Base-by-base conservation (phyloP, 2,888 invertebrate genomes). In the Epinotia ramella region DNA sequence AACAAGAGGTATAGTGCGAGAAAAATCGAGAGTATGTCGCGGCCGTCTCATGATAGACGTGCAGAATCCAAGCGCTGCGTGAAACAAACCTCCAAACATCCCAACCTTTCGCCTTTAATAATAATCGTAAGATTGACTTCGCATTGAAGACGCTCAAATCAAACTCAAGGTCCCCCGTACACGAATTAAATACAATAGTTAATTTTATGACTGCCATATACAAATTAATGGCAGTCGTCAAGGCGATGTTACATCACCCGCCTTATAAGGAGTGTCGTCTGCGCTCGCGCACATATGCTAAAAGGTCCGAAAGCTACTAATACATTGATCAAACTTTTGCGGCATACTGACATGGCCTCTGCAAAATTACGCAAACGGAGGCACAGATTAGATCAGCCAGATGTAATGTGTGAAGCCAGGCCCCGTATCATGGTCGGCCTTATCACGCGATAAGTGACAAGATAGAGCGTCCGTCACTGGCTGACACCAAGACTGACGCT, bases 141-240 rank as follows among this genome's bases (percentile, higher is more conserved):
- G 49, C 16, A 49, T 49, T 7, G 7, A 33, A 33, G 6, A 33
- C 33, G 33, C 33, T 33, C 40, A 53, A n/a, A 53, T 53, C 53
- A 53, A 16, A 33, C 28, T n/a, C 66, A 66, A 66, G 66, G 66
- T 53, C 66, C 9, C 16, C 3, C 84, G 82, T 56, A 20, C n/a
- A 12, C 20, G 44, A 46, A 70, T 60, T 60, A 60, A 60, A 59
- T 13, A 70, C 60, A 70, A 70, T 66, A 63, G 63, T 53, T 53
- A 66, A 66, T 66, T 66, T 66, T 33, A 66, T 33, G 49, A 53
- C 33, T 33, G 24, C 66, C 66, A 66, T 66, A 33, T 66, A 66
- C 66, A 66, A 53, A 53, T 66, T 53, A 33, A 66, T 66, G 66
- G 33, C 9, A 4, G n/a, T 44, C 46, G 56, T 46, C 73, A 73